phyloP scores from a whole-genome alignment of 2,113 vertebrate species.

The Entomyzon cyanotis region DNA sequence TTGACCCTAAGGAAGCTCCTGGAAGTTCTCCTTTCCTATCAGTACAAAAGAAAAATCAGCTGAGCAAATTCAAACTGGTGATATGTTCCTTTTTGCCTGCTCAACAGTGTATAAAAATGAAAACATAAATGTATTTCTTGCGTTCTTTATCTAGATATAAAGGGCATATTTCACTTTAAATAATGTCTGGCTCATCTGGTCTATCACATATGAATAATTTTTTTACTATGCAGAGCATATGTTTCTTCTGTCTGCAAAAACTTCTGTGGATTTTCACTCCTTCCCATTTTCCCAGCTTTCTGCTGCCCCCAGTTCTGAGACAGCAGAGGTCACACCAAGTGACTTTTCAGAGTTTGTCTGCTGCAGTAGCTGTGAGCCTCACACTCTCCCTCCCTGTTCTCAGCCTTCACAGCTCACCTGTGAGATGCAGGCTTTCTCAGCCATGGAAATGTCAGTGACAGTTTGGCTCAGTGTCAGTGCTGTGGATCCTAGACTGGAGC shows the following conservation, averaged over 20 bases:
- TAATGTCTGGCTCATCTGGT: slow-evolving; percentile 19
- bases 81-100: not conserved
- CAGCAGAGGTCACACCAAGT: slow-evolving; percentile 13
- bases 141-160: not conserved
- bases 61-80: not conserved
- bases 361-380: slow-evolving; percentile 23
- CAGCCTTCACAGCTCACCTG: slow-evolving; percentile 66
- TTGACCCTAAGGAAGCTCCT: not conserved
- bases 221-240: not conserved
- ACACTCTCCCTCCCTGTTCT: slow-evolving; percentile 11
- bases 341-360: slow-evolving; percentile 48
- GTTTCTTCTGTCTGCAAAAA: slow-evolving; percentile 14
- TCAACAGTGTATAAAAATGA: slow-evolving; percentile 10
- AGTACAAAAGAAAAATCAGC: not conserved
- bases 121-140: slow-evolving; percentile 7
- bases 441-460: slow-evolving; percentile 66
- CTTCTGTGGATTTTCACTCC: not conserved
- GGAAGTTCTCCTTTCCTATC: not conserved
- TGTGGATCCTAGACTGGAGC: not conserved
- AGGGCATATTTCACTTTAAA: slow-evolving; percentile 54
- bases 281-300: not conserved
- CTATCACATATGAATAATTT: slow-evolving; percentile 20
- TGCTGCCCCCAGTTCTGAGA: not conserved
- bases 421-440: slow-evolving; percentile 45
- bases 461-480: slow-evolving; percentile 64